Base-by-base conservation (phyloP, 2,113 vertebrate species). In the Chionomys nivalis region DNA sequence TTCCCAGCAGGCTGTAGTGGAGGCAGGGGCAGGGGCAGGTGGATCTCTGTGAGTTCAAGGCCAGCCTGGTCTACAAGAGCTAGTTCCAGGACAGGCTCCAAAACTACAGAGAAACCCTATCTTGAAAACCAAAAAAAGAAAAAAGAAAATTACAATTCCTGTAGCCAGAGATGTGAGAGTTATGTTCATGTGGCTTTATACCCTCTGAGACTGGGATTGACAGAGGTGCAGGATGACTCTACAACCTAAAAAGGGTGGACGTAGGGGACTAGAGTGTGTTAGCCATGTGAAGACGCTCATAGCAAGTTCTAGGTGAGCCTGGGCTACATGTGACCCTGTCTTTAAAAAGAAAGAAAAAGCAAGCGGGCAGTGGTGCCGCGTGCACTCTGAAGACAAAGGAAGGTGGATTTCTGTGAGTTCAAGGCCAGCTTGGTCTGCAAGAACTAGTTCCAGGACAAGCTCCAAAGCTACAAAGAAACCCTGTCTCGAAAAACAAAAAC, bases 351-450 rank as follows among this genome's bases (percentile, higher is more conserved):
- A 39, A 39, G 8, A 82, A n/a, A 36, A 58, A 58, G 55, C 55
- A 58, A 58, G 17, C 1, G 1, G 55, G 55, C 5, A 6, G 55
- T 5, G 55, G 5, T 58, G 55, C 16, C 0, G 1, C 55, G 5
- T 19, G 55, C 55, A 58, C 55, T 58, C 17, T 58, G 55, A 17
- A 58, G 17, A 19, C 17, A 58, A 17, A 58, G 55, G 55, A 58
- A 19, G 55, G 55, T 58, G 52, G 52, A 55, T 55, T 55, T 55
- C 52, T 55, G 52, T 55, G 52, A 55, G 52, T 55, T 55, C 52
- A 58, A 58, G 55, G 17, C 17, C 55, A 19, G 17, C 55, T 5
- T 58, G 55, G 55, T 58, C 17, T 58, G 17, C 55, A 58, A 58
- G 17, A 19, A 19, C 55, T 19, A 58, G 55, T 58, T 19, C 55